phyloP scores from a whole-genome alignment of 2,888 invertebrate species.

The Prosopocoilus inquinatus region DNA sequence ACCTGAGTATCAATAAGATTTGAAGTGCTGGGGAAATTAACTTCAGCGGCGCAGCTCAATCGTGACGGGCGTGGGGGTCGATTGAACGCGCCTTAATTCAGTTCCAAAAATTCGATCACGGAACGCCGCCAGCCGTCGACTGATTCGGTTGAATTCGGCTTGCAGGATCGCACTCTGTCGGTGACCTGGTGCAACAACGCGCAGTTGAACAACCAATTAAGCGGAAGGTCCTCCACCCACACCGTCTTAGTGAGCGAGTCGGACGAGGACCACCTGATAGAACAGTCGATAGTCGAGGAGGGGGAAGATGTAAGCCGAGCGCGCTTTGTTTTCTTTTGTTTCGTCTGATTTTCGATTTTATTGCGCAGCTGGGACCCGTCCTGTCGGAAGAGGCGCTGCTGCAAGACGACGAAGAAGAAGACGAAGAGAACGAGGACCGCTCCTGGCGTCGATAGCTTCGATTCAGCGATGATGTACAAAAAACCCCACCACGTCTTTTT shows the following conservation, averaged over 20 bases:
- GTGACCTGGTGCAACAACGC: constrained; percentile 47
- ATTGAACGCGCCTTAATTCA: too few relatives aligned
- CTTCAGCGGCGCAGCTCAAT: too few relatives aligned
- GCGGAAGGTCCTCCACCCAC: constrained; percentile 34
- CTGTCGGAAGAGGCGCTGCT: constrained; percentile 67
- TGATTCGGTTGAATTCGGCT: too few relatives aligned
- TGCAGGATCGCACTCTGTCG: constrained; percentile 48
- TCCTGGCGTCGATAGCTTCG: constrained; percentile 83
- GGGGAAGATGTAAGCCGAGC: constrained; percentile 14
- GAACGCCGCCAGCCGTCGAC: too few relatives aligned
- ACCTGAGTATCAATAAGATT: too few relatives aligned
- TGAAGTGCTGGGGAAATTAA: too few relatives aligned
- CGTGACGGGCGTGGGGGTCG: too few relatives aligned
- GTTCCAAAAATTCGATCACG: too few relatives aligned
- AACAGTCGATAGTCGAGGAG: constrained; percentile 34
- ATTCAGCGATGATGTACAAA: neutral
- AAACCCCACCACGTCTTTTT: too few relatives aligned
- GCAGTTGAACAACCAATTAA: constrained; percentile 40
- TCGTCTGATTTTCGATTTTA: constrained; percentile 6
- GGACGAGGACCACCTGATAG: constrained; percentile 49
- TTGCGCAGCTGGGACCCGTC: constrained; percentile 43
- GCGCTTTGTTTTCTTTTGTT: constrained; percentile 8
- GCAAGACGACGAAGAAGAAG: constrained; percentile 83
- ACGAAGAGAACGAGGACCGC: constrained; percentile 78
- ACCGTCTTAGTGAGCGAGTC: constrained; percentile 47